phyloP scores from a whole-genome alignment of 2,888 invertebrate species.

The Lepetodrilus schrolli region DNA sequence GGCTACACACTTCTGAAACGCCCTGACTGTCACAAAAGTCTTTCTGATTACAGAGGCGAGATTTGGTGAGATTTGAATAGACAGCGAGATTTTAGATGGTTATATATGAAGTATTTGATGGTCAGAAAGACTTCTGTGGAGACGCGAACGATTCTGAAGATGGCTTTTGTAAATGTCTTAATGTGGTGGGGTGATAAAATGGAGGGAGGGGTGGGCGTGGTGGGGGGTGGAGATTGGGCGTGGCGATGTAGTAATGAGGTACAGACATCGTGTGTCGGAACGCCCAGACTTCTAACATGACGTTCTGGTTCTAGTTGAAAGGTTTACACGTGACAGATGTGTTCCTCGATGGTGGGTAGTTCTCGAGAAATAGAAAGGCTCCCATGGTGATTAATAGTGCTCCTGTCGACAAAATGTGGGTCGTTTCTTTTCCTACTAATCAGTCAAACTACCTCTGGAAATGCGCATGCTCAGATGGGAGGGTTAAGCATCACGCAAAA shows the following conservation, averaged over 20 bases:
- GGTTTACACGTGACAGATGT: no score
- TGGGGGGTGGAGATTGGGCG: neutral
- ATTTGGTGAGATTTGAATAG: no score
- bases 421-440: slow-evolving; percentile 11
- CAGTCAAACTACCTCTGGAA: slow-evolving; percentile 23
- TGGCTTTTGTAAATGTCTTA: neutral
- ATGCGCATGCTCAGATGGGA: slow-evolving; percentile 22
- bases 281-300: no score
- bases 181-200: neutral
- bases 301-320: slow-evolving; percentile 1
- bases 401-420: neutral
- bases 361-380: no score
- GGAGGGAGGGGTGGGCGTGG: neutral
- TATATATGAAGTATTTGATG: no score
- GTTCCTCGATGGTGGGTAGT: no score
- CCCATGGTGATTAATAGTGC: slow-evolving; percentile 11
- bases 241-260: no score
- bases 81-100: no score
- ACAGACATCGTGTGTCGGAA: no score
- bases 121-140: neutral
- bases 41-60: no score
- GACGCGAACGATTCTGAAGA: neutral
- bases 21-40: neutral
- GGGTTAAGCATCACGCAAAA: slow-evolving; percentile 16
- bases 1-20: neutral